A percentile compares a stretch with the other conserved stretches of the same genome.
phyloP scores from a whole-genome alignment of 2,113 vertebrate genomes.

The Gambusia holbrooki region DNA sequence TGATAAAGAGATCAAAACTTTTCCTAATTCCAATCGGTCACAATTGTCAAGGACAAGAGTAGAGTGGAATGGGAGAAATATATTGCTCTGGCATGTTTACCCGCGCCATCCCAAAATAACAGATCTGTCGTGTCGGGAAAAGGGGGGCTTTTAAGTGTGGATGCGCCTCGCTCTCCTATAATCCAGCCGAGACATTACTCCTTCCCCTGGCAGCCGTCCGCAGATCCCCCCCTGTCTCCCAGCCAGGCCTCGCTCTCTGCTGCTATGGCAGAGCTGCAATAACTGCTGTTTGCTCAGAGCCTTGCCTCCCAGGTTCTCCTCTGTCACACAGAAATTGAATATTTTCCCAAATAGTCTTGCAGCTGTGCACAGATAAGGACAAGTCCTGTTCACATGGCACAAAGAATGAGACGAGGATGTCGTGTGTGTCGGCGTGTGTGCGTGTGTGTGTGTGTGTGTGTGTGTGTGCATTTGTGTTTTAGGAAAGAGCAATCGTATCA shows the following conservation, averaged over 20 bases:
- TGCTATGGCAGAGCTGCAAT: conserved; percentile 74
- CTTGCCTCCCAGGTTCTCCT: conserved; percentile 76
- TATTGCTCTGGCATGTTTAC: conserved; percentile 68
- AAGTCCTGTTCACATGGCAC: conserved; percentile 62
- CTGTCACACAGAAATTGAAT: conserved; percentile 78
- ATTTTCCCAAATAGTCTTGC: conserved; percentile 79
- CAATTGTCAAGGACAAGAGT: conserved; percentile 61
- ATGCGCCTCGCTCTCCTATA: conserved; percentile 76
- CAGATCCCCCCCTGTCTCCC: conserved; percentile 71
- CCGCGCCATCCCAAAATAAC: conserved; percentile 76
- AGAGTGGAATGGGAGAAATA: conserved; percentile 52
- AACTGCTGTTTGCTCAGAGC: conserved; percentile 81
- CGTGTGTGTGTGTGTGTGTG: conserved; percentile 28
- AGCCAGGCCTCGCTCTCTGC: conserved; percentile 69
- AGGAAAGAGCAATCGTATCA: background rate
- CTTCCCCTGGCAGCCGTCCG: conserved; percentile 81
- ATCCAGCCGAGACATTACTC: conserved; percentile 80
- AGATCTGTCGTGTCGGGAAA: conserved; percentile 77
- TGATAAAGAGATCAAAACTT: conserved; percentile 32
- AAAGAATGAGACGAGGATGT: conserved; percentile 47
- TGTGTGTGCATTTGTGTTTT: background rate
- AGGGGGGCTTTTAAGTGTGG: conserved; percentile 77
- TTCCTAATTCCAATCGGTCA: conserved; percentile 50
- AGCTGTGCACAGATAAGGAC: conserved; percentile 75
- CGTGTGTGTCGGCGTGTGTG: conserved; percentile 25